Evolutionary conservation across 2,888 invertebrate genomes (phyloP).

Genomic region (Aphodius granarius): DNA sequence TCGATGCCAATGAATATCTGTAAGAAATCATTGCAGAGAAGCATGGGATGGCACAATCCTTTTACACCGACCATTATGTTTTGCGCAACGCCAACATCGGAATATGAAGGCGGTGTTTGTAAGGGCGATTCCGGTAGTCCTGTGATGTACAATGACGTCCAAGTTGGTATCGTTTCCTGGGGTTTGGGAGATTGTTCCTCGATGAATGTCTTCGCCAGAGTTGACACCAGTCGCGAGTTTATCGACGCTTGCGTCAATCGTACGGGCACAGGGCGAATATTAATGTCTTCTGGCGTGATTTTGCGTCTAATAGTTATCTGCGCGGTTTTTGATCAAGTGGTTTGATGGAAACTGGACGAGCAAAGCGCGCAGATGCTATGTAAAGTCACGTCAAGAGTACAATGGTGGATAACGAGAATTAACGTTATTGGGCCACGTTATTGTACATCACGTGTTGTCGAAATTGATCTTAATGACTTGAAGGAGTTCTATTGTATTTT

Average conservation of each 20-base stretch:
- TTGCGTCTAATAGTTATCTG: background rate
- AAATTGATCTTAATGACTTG: too few relatives aligned
- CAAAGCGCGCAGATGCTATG: too few relatives aligned
- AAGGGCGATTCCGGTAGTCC: conserved; percentile 1
- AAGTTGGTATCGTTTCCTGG: conserved; percentile 2
- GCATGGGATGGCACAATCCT: background rate
- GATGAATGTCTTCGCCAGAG: background rate
- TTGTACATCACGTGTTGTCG: too few relatives aligned
- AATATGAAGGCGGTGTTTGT: background rate
- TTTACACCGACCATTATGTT: background rate
- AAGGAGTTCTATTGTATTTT: too few relatives aligned
- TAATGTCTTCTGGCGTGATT: background rate
- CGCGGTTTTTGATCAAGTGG: too few relatives aligned
- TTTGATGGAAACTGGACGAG: too few relatives aligned
- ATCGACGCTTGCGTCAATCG: background rate
- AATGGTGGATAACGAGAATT: too few relatives aligned
- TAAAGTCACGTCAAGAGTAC: too few relatives aligned
- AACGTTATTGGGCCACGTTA: too few relatives aligned
- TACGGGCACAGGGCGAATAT: background rate
- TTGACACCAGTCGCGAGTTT: background rate
- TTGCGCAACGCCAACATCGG: background rate
- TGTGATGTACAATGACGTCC: background rate
- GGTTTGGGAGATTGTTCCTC: background rate
- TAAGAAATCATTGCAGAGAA: background rate
- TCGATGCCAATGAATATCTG: background rate